Percentiles rank a stretch among this genome's conserved stretches.
Conservation (phyloP, 2,888 invertebrate species). For the Mythimna loreyi region DNA sequence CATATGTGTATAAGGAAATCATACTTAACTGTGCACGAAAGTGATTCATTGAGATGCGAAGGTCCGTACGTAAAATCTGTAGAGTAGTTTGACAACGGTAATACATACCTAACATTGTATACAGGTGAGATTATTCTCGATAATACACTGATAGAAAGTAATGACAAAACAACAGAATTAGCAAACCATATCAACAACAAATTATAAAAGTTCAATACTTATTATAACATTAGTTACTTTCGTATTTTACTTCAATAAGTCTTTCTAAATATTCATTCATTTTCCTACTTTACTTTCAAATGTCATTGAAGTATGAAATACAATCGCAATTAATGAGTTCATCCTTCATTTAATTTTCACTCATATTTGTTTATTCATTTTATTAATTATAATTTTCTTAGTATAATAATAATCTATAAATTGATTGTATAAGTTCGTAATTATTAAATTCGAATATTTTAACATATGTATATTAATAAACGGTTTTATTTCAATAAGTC, state of each 20-base stretch:
- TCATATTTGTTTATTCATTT: slow-evolving; percentile 90
- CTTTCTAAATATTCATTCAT: slow-evolving; percentile 91
- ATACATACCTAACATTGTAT: slow-evolving; percentile 56
- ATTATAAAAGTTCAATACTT: slow-evolving; percentile 85
- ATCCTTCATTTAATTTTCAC: slow-evolving; percentile 87
- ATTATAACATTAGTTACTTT: slow-evolving; percentile 89
- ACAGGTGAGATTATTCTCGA: slow-evolving; percentile 60
- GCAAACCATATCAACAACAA: slow-evolving; percentile 74
- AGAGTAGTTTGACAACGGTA: slow-evolving; percentile 67
- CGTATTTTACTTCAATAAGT: slow-evolving; percentile 91
- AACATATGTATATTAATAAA: slow-evolving; percentile 91
- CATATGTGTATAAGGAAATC: slow-evolving; percentile 10
- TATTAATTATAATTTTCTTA: slow-evolving; percentile 91
- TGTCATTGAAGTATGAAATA: slow-evolving; percentile 90
- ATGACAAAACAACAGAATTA: slow-evolving; percentile 62
- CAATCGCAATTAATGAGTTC: slow-evolving; percentile 89
- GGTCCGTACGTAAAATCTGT: slow-evolving; percentile 35
- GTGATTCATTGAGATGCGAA: slow-evolving; percentile 45
- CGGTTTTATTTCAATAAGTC: slow-evolving; percentile 89
- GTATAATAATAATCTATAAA: slow-evolving; percentile 91
- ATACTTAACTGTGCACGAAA: slow-evolving; percentile 47
- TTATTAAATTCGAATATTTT: slow-evolving; percentile 91
- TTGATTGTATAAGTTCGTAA: slow-evolving; percentile 91
- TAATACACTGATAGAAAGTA: slow-evolving; percentile 60
- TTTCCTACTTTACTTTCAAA: slow-evolving; percentile 89